Conservation (phyloP, 2,888 invertebrate species). For the Sympetrum striolatum region DNA sequence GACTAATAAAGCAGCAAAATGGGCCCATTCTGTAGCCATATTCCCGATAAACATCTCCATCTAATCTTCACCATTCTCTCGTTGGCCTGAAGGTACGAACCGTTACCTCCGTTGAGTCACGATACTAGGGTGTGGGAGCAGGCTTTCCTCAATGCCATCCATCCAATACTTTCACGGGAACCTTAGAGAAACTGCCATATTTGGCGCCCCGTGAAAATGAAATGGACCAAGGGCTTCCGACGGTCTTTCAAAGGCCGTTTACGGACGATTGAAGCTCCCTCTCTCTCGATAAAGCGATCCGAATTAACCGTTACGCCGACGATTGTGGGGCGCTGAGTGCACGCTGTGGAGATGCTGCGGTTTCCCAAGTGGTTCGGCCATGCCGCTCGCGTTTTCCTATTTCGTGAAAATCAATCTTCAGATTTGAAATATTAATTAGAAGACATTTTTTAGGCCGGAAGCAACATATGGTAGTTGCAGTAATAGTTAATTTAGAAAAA, state of each 20-base stretch:
- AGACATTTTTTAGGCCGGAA: too few species aligned
- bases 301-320: background rate
- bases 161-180: conserved; percentile 9
- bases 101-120: background rate
- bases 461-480: too few species aligned
- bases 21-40: background rate
- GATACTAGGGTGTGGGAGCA: background rate
- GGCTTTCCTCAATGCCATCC: conserved; percentile 20
- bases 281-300: background rate
- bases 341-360: background rate
- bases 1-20: too few species aligned
- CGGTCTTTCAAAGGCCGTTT: conserved; percentile 5
- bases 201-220: background rate
- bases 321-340: background rate
- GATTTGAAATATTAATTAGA: too few species aligned
- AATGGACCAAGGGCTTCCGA: conserved; percentile 23
- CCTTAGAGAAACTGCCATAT: conserved; percentile 20
- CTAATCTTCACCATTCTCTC: background rate
- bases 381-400: too few species aligned
- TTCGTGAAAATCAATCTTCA: too few species aligned
- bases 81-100: background rate
- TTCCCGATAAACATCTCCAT: background rate
- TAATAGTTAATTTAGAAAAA: too few species aligned
- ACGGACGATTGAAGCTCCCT: background rate
- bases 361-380: background rate